Evolutionary conservation across 2,888 invertebrate genomes (phyloP).

Genomic region (Seladonia tumulorum): DNA sequence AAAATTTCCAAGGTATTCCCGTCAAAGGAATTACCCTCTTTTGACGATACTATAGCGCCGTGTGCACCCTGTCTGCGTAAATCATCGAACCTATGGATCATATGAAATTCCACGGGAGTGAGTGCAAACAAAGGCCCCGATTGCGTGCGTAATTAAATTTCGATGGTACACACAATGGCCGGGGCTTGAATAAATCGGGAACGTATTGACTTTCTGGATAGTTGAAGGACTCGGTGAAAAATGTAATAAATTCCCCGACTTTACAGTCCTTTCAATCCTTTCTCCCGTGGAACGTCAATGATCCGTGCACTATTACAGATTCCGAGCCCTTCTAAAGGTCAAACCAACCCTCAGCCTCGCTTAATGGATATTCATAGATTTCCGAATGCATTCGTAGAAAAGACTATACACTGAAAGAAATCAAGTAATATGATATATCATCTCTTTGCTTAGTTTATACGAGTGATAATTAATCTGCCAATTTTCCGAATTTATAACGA

Average conservation of each 20-base stretch:
- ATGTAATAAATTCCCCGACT: conserved; percentile 16
- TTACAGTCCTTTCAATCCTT: background rate
- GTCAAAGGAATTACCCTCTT: background rate
- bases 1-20: background rate
- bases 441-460: background rate
- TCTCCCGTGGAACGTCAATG: background rate
- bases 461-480: too few relatives aligned
- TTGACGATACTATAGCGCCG: background rate
- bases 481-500: too few relatives aligned
- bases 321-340: background rate
- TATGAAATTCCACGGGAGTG: conserved; percentile 15
- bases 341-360: background rate
- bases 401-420: background rate
- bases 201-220: conserved; percentile 16
- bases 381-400: background rate
- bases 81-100: background rate
- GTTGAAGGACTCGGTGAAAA: background rate
- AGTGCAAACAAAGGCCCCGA: conserved; percentile 37
- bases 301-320: background rate
- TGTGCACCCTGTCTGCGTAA: background rate
- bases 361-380: background rate
- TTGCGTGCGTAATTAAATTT: conserved; percentile 49
- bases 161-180: background rate
- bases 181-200: conserved; percentile 22
- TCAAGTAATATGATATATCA: background rate